Percentiles rank a stretch among this genome's conserved stretches.
Evolutionary conservation across 2,888 invertebrate genomes (phyloP).

Genomic region (Papilio protenor): DNA sequence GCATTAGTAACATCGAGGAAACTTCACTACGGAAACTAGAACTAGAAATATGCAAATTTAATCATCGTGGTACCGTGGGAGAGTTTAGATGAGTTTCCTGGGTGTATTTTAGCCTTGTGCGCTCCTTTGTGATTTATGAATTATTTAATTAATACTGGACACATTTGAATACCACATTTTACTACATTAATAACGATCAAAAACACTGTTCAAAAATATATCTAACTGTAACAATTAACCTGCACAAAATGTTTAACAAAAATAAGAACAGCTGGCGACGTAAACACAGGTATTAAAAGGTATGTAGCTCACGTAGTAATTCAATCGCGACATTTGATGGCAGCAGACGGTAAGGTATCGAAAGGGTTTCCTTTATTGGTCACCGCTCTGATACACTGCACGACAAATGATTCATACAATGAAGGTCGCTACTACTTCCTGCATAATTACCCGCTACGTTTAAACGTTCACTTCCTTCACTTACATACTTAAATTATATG

Average conservation of each 20-base stretch:
- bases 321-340: constrained; percentile 36
- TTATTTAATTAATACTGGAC: not conserved
- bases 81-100: constrained; percentile 15
- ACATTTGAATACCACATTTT: not conserved
- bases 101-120: not conserved
- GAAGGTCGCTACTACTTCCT: constrained; percentile 71
- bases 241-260: not conserved
- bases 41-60: constrained; percentile 28
- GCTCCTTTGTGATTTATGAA: not conserved
- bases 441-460: constrained; percentile 35
- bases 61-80: constrained; percentile 8
- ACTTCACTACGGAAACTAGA: constrained; percentile 27
- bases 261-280: constrained; percentile 3
- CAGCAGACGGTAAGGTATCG: constrained; percentile 37
- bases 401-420: constrained; percentile 63
- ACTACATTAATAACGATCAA: not conserved
- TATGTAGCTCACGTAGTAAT: constrained; percentile 33
- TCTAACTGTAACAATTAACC: not conserved
- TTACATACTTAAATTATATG: constrained; percentile 15
- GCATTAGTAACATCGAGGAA: constrained; percentile 22
- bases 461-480: constrained; percentile 34
- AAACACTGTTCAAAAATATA: not conserved
- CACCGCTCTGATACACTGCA: constrained; percentile 51
- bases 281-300: constrained; percentile 19
- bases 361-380: constrained; percentile 60